Base-by-base conservation (phyloP, 1,140 invertebrate species). In the Zaprionus capensis region DNA sequence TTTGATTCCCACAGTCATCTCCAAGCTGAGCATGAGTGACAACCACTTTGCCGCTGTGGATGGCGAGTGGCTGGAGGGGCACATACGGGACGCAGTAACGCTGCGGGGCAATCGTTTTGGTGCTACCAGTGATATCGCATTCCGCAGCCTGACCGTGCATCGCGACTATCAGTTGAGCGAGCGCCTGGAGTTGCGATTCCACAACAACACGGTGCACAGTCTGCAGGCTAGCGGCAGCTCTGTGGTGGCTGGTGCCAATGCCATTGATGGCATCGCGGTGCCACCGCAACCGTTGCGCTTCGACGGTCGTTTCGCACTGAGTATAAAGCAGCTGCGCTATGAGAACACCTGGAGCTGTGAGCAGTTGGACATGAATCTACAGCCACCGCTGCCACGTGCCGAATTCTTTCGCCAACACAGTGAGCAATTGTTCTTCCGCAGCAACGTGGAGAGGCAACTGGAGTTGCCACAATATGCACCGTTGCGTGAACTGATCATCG, bases 81-180 rank as follows among this genome's bases (percentile, higher is more conserved):
- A 81, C 34, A 79, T 92, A 20, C 74, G 82, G 2, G 90, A 92
- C 49, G 81, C 78, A 9, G 64, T 90, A 0, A 64, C 79, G 4
- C 38, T 93, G n/a, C 64, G 90, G 1, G 81, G 79, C 36, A 93
- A 93, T 63, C 56, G 78, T 14, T 92, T 93, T 62, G 86, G 86
- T 1, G 64, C 68, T 53, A 90, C 87, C 53, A 92, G 90, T 51
- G 80, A 76, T 9, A 90, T 92, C 17, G 87, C 92, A 9, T 92
- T 92, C 49, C 79, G 81, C 66, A 91, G 81, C 41, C 76, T 92
- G 12, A 62, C 57, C 9, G 71, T 92, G 0, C 91, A 92, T 66
- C 86, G 83, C 0, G 85, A 90, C 24, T 91, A 92, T 65, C 75
- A 84, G 20, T 31, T 81, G 12, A 92, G 85, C 56, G 91, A 92